These are phyloP conservation scores for Miichthys miiuy DNA, from an alignment of 2,797 vertebrate species.

Conservation along the genomic window DNA sequence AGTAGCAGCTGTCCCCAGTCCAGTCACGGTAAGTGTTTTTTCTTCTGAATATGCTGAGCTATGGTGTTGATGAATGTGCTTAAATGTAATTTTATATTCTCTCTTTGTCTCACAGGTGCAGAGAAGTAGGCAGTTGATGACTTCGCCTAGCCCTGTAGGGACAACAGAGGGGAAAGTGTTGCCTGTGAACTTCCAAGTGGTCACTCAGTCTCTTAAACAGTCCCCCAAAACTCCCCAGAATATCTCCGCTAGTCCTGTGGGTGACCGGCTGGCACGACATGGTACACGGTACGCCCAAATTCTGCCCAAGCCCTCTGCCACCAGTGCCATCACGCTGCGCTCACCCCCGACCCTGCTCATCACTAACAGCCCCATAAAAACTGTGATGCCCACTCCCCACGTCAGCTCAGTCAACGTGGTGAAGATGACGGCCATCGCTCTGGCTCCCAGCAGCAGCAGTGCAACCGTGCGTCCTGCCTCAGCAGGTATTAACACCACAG, in stretches of 20 bases:
- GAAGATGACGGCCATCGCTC: conserved; percentile 98
- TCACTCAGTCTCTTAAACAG: conserved; percentile 97
- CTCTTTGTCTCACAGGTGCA: conserved; percentile 87
- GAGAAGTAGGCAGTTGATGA: conserved; percentile 94
- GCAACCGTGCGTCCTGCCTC: conserved; percentile 87
- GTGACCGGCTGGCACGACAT: conserved; percentile 93
- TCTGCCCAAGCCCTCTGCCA: conserved; percentile 96
- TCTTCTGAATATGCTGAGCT: neutral
- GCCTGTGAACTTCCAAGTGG: conserved; percentile 97
- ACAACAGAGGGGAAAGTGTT: conserved; percentile 95
- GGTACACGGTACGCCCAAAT: conserved; percentile 95
- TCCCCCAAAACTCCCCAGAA: conserved; percentile 96
- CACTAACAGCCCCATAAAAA: conserved; percentile 99
- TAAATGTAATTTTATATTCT: conserved; percentile 14
- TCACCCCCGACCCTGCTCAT: conserved; percentile 97
- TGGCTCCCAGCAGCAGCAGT: conserved; percentile 89
- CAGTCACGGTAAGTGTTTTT: conserved; percentile 91
- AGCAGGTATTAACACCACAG: conserved; percentile 80
- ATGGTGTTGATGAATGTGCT: neutral
- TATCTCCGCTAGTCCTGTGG: conserved; percentile 94
- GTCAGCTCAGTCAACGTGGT: conserved; percentile 97
- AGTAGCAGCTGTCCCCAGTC: conserved; percentile 96
- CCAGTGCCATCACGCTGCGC: conserved; percentile 95
- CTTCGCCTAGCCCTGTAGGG: conserved; percentile 94
- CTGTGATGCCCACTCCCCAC: conserved; percentile 94